phyloP scores from a whole-genome alignment of 1,140 invertebrate genomes.

The Calycopis cecrops region DNA sequence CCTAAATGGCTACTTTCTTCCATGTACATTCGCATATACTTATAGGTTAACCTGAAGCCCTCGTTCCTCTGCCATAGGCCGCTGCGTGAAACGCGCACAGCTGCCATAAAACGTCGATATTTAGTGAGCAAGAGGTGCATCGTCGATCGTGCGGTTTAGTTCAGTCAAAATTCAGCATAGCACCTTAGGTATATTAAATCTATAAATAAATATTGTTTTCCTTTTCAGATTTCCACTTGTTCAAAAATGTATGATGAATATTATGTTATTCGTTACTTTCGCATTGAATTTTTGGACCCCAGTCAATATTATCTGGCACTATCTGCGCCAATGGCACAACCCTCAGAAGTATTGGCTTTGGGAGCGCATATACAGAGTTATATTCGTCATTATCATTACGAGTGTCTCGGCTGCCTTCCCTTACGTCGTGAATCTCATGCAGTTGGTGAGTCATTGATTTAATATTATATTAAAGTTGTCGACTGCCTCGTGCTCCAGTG shows the following conservation, averaged over 20 bases:
- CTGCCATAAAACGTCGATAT: too few species aligned
- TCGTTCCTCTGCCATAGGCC: too few species aligned
- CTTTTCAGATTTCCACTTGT: slow-evolving; percentile 49
- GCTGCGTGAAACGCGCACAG: too few species aligned
- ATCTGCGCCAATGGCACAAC: slow-evolving; percentile 42
- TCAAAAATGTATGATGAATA: slow-evolving; percentile 47
- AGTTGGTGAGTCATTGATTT: slow-evolving; percentile 39
- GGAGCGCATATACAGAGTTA: slow-evolving; percentile 53
- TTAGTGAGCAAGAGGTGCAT: too few species aligned
- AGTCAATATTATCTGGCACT: slow-evolving; percentile 58
- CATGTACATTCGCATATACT: too few species aligned
- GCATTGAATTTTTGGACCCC: slow-evolving; percentile 60
- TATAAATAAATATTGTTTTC: neutral
- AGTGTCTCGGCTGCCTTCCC: slow-evolving; percentile 50
- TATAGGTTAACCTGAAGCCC: too few species aligned
- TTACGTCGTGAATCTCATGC: slow-evolving; percentile 55
- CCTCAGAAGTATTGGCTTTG: slow-evolving; percentile 42
- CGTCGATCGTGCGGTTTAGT: too few species aligned
- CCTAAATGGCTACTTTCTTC: too few species aligned
- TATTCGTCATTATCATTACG: slow-evolving; percentile 42
- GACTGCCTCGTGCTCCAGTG: too few species aligned
- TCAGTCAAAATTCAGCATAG: too few species aligned
- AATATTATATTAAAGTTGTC: neutral
- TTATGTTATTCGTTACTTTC: slow-evolving; percentile 59
- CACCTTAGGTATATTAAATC: too few species aligned